Percentiles rank a stretch among this genome's conserved stretches.
Evolutionary conservation across 2,113 vertebrate species (phyloP).

Genomic region (Ctenomys sociabilis): DNA sequence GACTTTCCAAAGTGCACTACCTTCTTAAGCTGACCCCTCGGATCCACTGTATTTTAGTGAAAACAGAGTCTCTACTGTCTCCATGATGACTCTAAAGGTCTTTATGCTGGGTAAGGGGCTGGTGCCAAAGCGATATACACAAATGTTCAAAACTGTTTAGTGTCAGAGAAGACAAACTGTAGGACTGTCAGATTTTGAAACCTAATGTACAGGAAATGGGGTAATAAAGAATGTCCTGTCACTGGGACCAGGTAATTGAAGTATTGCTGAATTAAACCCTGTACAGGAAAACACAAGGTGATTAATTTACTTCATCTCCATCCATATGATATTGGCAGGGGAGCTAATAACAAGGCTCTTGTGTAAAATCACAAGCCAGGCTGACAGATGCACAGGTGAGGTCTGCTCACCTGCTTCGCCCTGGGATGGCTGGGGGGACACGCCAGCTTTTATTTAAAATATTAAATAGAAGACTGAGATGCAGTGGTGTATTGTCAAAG

Average conservation of each 20-base stretch:
- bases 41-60: not conserved
- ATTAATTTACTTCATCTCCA: not conserved
- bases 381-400: not conserved
- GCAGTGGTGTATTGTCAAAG: not conserved
- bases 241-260: constrained; percentile 23
- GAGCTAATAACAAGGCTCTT: not conserved
- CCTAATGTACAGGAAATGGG: not conserved
- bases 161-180: constrained; percentile 24
- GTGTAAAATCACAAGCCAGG: not conserved
- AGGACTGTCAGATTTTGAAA: constrained; percentile 55
- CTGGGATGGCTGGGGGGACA: not conserved
- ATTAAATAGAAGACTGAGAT: not conserved
- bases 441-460: not conserved
- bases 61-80: not conserved
- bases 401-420: not conserved
- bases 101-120: not conserved
- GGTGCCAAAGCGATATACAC: not conserved
- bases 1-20: not conserved
- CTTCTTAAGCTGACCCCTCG: not conserved
- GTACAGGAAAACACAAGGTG: not conserved
- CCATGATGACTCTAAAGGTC: fast-evolving
- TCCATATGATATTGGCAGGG: constrained; percentile 2
- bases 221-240: not conserved
- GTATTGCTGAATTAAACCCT: not conserved
- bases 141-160: not conserved